Conservation (phyloP, 2,888 invertebrate species). For the Rotaria macrura region DNA sequence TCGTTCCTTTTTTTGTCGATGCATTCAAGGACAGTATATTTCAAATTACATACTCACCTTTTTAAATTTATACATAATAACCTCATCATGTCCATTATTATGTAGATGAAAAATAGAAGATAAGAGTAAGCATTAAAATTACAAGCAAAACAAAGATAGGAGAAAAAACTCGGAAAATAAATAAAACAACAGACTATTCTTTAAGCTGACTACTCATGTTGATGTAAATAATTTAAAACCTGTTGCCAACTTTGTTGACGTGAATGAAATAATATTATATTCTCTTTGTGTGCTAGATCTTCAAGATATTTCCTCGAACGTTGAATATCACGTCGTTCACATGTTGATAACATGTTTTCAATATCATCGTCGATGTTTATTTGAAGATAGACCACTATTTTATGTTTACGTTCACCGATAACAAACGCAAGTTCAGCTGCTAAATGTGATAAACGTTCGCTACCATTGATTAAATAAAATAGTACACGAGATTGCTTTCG, state of each 20-base stretch:
- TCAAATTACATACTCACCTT: not conserved
- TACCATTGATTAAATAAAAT: not conserved
- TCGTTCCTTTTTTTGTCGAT: not conserved
- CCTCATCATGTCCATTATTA: not conserved
- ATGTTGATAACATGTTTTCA: not conserved
- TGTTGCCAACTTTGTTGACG: not conserved
- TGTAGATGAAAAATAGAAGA: not conserved
- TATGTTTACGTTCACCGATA: not conserved
- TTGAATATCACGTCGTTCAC: not conserved
- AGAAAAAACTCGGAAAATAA: not conserved
- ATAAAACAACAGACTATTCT: not conserved
- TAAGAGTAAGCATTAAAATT: not conserved
- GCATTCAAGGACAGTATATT: not conserved
- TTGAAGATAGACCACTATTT: not conserved
- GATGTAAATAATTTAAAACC: not conserved
- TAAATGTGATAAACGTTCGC: not conserved
- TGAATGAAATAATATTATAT: not conserved
- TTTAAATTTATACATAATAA: not conserved
- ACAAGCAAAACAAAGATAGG: not conserved
- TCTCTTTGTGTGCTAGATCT: not conserved
- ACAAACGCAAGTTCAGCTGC: not conserved
- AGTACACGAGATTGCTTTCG: not conserved
- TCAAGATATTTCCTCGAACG: conserved; percentile 16
- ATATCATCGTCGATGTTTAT: not conserved
- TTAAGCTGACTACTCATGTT: not conserved